Evolutionary conservation across 2,113 vertebrate species (phyloP), one percentile per base, ranked within the genome.

Genomic region (Colius striatus): DNA sequence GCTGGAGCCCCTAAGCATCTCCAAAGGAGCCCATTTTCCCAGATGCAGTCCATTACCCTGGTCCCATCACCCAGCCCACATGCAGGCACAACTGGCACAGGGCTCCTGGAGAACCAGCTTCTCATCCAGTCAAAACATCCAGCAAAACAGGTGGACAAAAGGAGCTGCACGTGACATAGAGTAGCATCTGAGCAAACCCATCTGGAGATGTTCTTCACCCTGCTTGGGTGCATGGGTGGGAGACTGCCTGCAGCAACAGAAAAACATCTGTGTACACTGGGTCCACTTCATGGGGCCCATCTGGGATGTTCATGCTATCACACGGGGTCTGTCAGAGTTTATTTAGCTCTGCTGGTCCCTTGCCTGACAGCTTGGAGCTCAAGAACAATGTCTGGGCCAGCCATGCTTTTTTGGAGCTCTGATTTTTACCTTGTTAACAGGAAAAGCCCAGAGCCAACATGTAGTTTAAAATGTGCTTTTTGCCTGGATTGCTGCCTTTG

Each of bases 111-210:
- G 34, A 62, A 25, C 0, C 0, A 75, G n/a, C 12, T 51, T 11
- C 11, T 62, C 10, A 16, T 6, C 16, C 2, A 1, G 19, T 43
- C 26, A 18, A 50, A 58, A 45, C 9, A 1, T 0, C 2, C 6
- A 20, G 4, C 2, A 32, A 80, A 81, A 47, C 3, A 71, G 25
- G 43, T 11, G 13, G 25, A 73, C 23, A 38, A 60, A 84, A 67
- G 26, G 51, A 50, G 17, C 7, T n/a, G 6, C 32, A 5, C 8
- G 5, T 67, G 41, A 32, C 22, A 45, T 9, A 62, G 34, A 60
- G 43, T n/a, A 50, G 13, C 2, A 2, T 17, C 30, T 70, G 5
- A 66, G 51, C 29, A 92, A 70, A 61, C 16, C 17, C 10, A 45
- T 16, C 45, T 10, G 20, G 67, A 76, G 13, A 60, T 26, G 6